Percentiles rank a stretch among this genome's conserved stretches.
These are phyloP conservation scores for Pangasius mekongensis DNA, from an alignment of 2,797 vertebrate species.

Conservation along the genomic window DNA sequence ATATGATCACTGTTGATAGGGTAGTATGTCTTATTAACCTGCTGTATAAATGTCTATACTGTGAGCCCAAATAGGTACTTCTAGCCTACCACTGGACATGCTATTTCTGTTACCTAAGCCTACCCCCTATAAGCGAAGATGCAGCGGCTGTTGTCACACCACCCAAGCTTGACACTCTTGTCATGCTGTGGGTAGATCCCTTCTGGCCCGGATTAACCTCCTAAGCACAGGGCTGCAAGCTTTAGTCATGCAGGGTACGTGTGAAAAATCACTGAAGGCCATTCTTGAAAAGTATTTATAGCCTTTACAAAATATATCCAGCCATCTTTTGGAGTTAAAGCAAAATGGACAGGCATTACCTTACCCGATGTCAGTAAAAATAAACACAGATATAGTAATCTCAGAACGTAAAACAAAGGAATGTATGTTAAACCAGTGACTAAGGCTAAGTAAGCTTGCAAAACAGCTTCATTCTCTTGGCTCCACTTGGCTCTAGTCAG, in stretches of 20 bases:
- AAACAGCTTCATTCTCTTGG: not conserved
- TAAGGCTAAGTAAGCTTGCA: not conserved
- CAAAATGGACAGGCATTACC: not conserved
- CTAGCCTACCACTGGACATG: not conserved
- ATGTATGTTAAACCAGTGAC: not conserved
- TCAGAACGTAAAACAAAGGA: not conserved
- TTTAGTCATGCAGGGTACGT: not conserved
- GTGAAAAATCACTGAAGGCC: constrained; percentile 27
- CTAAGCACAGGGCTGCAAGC: constrained; percentile 25
- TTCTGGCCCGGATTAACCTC: constrained; percentile 39
- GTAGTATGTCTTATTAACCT: not conserved
- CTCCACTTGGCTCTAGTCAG: not conserved
- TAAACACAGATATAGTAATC: too few species aligned
- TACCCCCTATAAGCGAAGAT: constrained; percentile 1
- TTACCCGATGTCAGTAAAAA: not conserved
- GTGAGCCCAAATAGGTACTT: constrained; percentile 1
- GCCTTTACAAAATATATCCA: not conserved
- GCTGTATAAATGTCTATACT: not conserved
- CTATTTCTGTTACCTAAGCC: constrained; percentile 38
- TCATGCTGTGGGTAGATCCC: constrained; percentile 20
- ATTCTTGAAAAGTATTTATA: constrained; percentile 8
- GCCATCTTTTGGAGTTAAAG: not conserved
- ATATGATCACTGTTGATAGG: not conserved
- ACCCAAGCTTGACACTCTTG: constrained; percentile 21
- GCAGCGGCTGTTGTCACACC: constrained; percentile 23